Conservation (phyloP, 2,113 vertebrate species). For the Rallus limicola region DNA sequence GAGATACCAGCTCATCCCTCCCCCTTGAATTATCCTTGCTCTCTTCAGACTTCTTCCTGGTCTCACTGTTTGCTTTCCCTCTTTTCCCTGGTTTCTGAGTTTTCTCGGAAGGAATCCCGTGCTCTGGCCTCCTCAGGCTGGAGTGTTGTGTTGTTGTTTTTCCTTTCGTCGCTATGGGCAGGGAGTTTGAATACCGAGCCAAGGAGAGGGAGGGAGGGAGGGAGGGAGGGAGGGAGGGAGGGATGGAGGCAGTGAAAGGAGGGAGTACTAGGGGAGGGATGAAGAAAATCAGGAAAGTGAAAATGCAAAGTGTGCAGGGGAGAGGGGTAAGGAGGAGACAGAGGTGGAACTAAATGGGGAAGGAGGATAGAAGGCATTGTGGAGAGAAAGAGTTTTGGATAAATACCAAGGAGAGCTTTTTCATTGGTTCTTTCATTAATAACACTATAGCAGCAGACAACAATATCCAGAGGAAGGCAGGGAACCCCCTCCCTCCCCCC, state of each 20-base stretch:
- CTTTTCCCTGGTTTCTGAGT: slow-evolving; percentile 45
- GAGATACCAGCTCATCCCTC: slow-evolving; percentile 49
- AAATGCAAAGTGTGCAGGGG: not conserved
- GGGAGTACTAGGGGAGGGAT: slow-evolving; percentile 21
- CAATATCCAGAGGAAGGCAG: not conserved
- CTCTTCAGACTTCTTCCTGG: not conserved
- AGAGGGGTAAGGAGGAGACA: not conserved
- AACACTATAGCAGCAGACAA: not conserved
- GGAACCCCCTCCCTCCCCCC: not conserved
- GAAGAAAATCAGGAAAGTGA: slow-evolving; percentile 24
- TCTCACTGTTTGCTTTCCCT: slow-evolving; percentile 16
- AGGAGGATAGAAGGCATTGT: not conserved
- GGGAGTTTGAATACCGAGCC: slow-evolving; percentile 64
- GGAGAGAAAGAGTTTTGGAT: not conserved
- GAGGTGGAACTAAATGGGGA: not conserved
- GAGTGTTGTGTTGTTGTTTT: slow-evolving; percentile 79
- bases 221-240: slow-evolving; percentile 12
- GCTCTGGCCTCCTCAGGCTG: slow-evolving; percentile 55
- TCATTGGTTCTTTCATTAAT: not conserved
- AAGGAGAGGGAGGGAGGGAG: slow-evolving; percentile 52
- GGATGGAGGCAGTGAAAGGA: slow-evolving; percentile 21
- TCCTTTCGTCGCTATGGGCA: slow-evolving; percentile 76
- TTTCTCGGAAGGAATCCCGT: slow-evolving; percentile 69
- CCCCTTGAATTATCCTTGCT: slow-evolving; percentile 15
- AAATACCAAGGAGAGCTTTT: not conserved